phyloP scores from a whole-genome alignment of 92 coral and sea anemone genomes.

The Phenganax marumi region DNA sequence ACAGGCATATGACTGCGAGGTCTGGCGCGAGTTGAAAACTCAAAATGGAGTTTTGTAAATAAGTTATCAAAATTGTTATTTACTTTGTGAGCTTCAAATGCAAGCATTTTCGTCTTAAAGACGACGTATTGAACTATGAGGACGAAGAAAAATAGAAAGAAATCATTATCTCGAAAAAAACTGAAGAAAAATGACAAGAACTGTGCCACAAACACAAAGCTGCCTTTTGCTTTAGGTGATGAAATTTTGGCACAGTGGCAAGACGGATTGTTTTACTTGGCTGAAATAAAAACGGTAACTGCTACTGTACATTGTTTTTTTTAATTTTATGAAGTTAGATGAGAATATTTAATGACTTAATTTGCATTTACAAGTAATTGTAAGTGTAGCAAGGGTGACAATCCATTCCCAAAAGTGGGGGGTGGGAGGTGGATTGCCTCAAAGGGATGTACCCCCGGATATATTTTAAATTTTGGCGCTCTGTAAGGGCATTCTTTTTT shows the following conservation, averaged over 20 bases:
- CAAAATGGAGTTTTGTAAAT: not conserved
- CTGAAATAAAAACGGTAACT: constrained; percentile 32
- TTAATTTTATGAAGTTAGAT: not conserved
- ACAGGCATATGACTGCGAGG: not conserved
- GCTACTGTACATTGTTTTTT: not conserved
- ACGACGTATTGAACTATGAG: not conserved
- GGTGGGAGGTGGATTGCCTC: too few species aligned
- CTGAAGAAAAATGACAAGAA: not conserved
- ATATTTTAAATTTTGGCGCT: too few species aligned
- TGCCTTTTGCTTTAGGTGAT: constrained; percentile 23
- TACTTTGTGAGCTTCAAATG: not conserved
- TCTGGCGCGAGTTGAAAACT: not conserved
- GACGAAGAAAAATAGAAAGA: not conserved
- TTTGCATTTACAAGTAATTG: too few species aligned
- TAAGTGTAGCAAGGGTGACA: too few species aligned
- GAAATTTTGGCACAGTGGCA: constrained; percentile 36
- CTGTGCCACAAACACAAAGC: not conserved
- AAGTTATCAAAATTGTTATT: not conserved
- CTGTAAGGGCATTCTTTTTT: too few species aligned
- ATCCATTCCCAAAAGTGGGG: too few species aligned
- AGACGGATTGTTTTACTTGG: constrained; percentile 36
- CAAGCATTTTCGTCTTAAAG: not conserved
- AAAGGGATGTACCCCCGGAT: too few species aligned
- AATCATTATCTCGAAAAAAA: not conserved
- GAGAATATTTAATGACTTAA: too few species aligned